phyloP scores from a whole-genome alignment of 2,888 invertebrate genomes.

The Athetis lepigone region DNA sequence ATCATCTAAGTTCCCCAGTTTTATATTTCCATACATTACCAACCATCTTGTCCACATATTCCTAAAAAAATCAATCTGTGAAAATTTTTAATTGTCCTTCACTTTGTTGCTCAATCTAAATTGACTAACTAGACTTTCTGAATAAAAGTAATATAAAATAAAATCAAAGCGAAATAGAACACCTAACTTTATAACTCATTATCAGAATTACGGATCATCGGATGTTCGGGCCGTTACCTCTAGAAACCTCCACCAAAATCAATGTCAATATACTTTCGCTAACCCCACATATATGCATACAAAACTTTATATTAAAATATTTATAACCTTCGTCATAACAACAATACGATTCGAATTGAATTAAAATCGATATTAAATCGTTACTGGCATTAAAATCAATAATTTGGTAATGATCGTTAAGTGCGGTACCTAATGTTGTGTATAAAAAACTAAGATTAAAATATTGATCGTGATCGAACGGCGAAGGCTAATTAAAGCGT shows the following conservation, averaged over 20 bases:
- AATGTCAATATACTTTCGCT: conserved; percentile 58
- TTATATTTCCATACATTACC: too few species aligned
- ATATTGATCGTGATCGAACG: conserved; percentile 44
- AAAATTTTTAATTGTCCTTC: too few species aligned
- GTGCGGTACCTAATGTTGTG: conserved; percentile 13
- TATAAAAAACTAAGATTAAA: conserved; percentile 30
- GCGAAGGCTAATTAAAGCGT: conserved; percentile 45
- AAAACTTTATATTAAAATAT: conserved; percentile 7
- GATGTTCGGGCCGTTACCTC: conserved; percentile 49
- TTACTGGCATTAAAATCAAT: conserved; percentile 22
- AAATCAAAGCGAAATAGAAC: too few species aligned
- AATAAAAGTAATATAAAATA: too few species aligned
- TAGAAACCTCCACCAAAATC: conserved; percentile 39
- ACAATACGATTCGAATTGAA: conserved; percentile 29
- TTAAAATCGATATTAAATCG: conserved; percentile 23
- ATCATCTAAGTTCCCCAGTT: too few species aligned
- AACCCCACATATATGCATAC: conserved; percentile 32
- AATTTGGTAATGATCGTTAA: conserved; percentile 36
- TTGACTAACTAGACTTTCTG: too few species aligned
- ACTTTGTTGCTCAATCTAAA: too few species aligned
- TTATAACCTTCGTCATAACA: conserved; percentile 36
- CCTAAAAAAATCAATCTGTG: too few species aligned
- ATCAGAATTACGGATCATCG: conserved; percentile 47
- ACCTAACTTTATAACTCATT: conserved; percentile 46
- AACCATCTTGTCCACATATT: too few species aligned